phyloP scores from a whole-genome alignment of 2,888 invertebrate genomes.

The Drosophila parthenogenetica region DNA sequence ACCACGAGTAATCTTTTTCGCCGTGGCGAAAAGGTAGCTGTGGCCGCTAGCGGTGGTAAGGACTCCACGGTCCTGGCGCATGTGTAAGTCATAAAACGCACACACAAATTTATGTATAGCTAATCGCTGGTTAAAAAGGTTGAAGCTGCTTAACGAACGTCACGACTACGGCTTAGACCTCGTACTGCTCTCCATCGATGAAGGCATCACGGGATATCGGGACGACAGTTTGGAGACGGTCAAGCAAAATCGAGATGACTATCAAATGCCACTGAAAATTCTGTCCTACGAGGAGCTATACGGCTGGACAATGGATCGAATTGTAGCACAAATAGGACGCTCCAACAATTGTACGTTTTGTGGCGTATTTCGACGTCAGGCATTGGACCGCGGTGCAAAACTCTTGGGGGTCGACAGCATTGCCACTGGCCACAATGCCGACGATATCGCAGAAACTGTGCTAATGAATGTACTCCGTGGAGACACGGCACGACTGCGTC shows the following conservation, averaged over 20 bases:
- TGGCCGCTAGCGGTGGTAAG: slow-evolving; percentile 97
- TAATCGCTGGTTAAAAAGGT: slow-evolving; percentile 38
- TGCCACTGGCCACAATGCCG: slow-evolving; percentile 98
- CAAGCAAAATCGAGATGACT: slow-evolving; percentile 96
- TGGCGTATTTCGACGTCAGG: slow-evolving; percentile 97
- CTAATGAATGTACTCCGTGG: slow-evolving; percentile 99
- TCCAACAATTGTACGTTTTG: slow-evolving; percentile 99
- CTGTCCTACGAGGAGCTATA: slow-evolving; percentile 98
- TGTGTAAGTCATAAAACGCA: slow-evolving; percentile 85
- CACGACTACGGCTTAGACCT: slow-evolving; percentile 96
- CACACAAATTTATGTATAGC: rapidly evolving
- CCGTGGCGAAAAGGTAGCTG: slow-evolving; percentile 93
- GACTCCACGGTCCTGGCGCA: slow-evolving; percentile 99
- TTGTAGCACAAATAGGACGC: slow-evolving; percentile 93
- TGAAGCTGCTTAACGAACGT: slow-evolving; percentile 95
- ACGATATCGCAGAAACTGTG: slow-evolving; percentile 99
- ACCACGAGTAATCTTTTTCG: slow-evolving; percentile 92
- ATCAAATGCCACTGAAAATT: slow-evolving; percentile 96
- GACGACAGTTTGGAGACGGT: slow-evolving; percentile 99
- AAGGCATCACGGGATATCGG: slow-evolving; percentile 98
- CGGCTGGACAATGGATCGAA: slow-evolving; percentile 99
- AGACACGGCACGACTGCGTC: slow-evolving; percentile 95
- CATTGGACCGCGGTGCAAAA: slow-evolving; percentile 97
- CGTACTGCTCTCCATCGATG: slow-evolving; percentile 97
- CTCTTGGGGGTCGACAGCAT: slow-evolving; percentile 95